Evolutionary conservation across 30 jellyfish, hydroid and myxozoan genomes (phyloP).

Genomic region (Cassiopea andromeda): DNA sequence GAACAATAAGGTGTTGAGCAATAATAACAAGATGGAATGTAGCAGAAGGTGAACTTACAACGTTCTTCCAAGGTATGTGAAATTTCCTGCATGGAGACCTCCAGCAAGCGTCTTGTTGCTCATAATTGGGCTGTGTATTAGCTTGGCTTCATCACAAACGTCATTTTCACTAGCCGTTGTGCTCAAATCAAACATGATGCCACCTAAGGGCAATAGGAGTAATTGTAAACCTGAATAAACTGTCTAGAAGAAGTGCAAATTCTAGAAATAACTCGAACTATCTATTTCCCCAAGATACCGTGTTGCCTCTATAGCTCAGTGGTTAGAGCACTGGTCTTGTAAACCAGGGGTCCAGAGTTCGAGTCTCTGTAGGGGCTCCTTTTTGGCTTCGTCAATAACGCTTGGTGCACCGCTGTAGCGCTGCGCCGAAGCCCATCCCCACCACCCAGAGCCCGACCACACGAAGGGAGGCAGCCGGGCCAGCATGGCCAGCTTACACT

Average conservation of each 20-base stretch:
- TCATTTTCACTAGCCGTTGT: conserved; percentile 49
- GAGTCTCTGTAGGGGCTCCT: conserved; percentile 73
- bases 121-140: conserved; percentile 88
- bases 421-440: no score
- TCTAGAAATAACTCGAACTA: no score
- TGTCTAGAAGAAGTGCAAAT: no score
- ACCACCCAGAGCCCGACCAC: no score
- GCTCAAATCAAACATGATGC: conserved; percentile 75
- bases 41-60: conserved; percentile 45
- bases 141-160: conserved; percentile 72
- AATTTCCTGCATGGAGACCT: conserved; percentile 95
- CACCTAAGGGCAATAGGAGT: conserved; percentile 19
- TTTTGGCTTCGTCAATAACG: neutral
- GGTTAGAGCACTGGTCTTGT: conserved; percentile 84
- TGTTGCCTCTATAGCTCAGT: conserved; percentile 74
- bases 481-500: no score
- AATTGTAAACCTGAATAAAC: no score
- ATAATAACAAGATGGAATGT: no score
- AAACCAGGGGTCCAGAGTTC: conserved; percentile 82
- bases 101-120: conserved; percentile 90
- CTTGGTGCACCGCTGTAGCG: no score
- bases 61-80: conserved; percentile 90
- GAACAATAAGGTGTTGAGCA: no score
- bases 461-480: no score
- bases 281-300: neutral